A percentile compares a stretch with the other conserved stretches of the same genome.
Evolutionary conservation across 2,888 invertebrate genomes (phyloP).

Genomic region (Apodemia zela): DNA sequence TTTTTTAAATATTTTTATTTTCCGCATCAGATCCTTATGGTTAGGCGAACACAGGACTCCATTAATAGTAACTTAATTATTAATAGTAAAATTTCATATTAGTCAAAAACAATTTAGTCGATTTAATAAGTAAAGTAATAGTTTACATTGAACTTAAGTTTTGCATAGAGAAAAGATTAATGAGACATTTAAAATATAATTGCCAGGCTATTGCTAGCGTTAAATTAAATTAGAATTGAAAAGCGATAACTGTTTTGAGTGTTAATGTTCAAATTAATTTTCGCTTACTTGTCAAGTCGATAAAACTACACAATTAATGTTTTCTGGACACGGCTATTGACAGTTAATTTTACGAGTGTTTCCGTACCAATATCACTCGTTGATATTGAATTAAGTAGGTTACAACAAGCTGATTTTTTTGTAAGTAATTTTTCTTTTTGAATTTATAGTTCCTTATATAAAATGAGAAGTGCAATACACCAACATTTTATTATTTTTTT

Average conservation of each 20-base stretch:
- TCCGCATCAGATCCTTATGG: no score
- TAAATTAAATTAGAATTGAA: slow-evolving; percentile 51
- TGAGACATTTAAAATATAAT: slow-evolving; percentile 14
- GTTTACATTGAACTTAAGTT: no score
- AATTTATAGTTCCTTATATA: no score
- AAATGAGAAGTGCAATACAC: no score
- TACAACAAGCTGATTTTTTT: not conserved
- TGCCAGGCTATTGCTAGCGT: slow-evolving; percentile 39
- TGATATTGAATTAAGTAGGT: not conserved
- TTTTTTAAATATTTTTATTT: no score
- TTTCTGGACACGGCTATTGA: slow-evolving; percentile 58
- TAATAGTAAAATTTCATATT: no score
- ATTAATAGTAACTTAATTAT: no score
- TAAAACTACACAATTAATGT: slow-evolving; percentile 56
- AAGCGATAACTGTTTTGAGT: slow-evolving; percentile 41
- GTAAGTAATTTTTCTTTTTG: slow-evolving; percentile 17
- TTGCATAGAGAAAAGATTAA: not conserved
- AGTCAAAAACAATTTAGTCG: no score
- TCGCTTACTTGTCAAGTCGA: slow-evolving; percentile 71
- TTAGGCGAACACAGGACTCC: no score
- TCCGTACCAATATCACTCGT: not conserved
- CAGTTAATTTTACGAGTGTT: slow-evolving; percentile 52
- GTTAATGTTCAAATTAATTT: slow-evolving; percentile 65
- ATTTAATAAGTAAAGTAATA: no score
- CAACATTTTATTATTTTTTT: no score